Base-by-base conservation (phyloP, 1,140 invertebrate species). In the Diabrotica undecimpunctata region DNA sequence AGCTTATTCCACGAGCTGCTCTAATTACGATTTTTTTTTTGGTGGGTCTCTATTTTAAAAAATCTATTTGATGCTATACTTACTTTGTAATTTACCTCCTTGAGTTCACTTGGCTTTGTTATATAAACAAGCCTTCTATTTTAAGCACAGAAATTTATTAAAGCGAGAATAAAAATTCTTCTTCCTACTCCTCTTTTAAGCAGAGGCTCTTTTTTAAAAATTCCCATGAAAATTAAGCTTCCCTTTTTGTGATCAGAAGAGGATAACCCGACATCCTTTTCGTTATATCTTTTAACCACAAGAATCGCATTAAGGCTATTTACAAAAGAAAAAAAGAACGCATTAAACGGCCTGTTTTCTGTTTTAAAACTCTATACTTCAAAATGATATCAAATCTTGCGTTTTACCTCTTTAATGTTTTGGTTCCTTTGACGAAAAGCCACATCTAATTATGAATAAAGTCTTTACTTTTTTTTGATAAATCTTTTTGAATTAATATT, bases 261-360 rank as follows among this genome's bases (percentile, higher is more conserved):
- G 36, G 55, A 57, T 57, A 57, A 57, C 55, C 55, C 55, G 41
- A 46, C 41, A 37, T 57, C 55, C n/a, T 57, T 57, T 57, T 6
- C 55, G 36, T 12, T n/a, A 38, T 37, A 57, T 37, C 37, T 37
- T 37, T 57, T 37, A 12, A 57, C 37, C 36, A 10, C 6, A 57
- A 38, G 37, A 12, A n/a, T 57, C 12, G 55, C 55, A 37, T 57
- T 57, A 37, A 57, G 38, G 36, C 8, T 57, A 57, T 57, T 57
- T 57, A 57, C 37, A 37, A 12, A 7, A 14, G 25, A 12, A 12
- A 57, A n/a, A 7, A 12, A n/a, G n/a, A 37, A 35, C 36, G 4
- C 36, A 10, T n/a, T 12, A 13, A 38, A 57, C 36, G 12, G 36
- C 35, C 35, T 57, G 9, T 2, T 38, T 37, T 38, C n/a, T 37